Conservation (phyloP, 2,797 vertebrate species). For the Acomys russatus region DNA sequence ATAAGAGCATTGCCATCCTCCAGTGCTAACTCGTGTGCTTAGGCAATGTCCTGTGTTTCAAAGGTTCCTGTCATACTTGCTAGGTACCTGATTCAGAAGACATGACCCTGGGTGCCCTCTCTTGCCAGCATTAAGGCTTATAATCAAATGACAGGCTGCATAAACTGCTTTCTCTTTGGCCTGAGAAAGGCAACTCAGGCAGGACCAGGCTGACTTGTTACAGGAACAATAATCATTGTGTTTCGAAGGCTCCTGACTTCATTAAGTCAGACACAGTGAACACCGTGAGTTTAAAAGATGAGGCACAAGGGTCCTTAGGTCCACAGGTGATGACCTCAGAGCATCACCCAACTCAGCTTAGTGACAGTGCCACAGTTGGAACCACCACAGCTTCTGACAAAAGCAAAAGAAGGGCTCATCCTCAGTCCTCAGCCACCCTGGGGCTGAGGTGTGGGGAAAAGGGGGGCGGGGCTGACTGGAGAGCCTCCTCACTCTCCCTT, state of each 20-base stretch:
- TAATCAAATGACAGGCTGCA: not conserved
- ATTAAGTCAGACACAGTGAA: constrained; percentile 51
- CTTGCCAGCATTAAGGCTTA: not conserved
- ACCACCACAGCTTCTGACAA: constrained; percentile 4
- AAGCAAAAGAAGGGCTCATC: constrained; percentile 54
- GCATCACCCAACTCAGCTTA: constrained; percentile 33
- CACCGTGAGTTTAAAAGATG: constrained; percentile 53
- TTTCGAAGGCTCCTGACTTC: constrained; percentile 5
- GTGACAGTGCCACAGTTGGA: constrained; percentile 22
- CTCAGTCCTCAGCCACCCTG: constrained; percentile 14
- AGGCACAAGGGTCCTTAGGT: not conserved
- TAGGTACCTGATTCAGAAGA: constrained; percentile 16
- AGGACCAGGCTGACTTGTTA: not conserved
- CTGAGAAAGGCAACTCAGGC: not conserved
- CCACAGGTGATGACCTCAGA: not conserved
- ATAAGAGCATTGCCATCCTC: not conserved
- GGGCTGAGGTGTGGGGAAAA: not conserved
- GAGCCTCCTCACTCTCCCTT: not conserved
- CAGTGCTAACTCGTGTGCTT: constrained; percentile 13
- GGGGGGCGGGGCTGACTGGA: not conserved
- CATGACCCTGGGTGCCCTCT: not conserved
- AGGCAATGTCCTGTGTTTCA: not conserved
- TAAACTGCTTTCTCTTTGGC: not conserved
- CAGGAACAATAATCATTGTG: not conserved
- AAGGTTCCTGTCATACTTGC: not conserved